Evolutionary conservation across 1,140 invertebrate species (phyloP).

Genomic region (Drosophila miranda): DNA sequence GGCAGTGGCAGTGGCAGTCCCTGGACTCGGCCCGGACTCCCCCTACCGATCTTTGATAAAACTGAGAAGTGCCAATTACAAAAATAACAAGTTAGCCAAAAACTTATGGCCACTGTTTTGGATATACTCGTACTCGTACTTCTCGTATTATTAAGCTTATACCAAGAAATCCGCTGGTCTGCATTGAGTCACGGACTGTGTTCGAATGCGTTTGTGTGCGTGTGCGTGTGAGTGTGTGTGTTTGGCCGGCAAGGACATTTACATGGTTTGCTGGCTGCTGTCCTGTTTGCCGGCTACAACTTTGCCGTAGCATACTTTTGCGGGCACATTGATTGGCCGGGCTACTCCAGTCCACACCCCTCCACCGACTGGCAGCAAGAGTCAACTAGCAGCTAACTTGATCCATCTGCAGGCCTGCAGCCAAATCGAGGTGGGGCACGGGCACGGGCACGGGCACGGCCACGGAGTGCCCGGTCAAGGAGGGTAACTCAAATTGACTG

Average conservation of each 20-base stretch:
- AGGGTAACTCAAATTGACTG: constrained; percentile 66
- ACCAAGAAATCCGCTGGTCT: constrained; percentile 37
- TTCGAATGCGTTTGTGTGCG: not conserved
- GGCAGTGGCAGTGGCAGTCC: not conserved
- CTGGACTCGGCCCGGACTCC: not conserved
- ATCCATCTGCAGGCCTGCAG: constrained; percentile 48
- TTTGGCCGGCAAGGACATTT: constrained; percentile 53
- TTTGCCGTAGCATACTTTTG: constrained; percentile 70
- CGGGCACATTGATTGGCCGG: constrained; percentile 44
- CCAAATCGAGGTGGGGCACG: constrained; percentile 14
- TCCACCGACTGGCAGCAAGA: constrained; percentile 11
- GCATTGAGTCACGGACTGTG: constrained; percentile 5
- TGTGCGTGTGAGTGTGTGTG: constrained; percentile 6
- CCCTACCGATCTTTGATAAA: constrained; percentile 26
- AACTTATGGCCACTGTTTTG: constrained; percentile 39
- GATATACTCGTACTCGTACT: not conserved
- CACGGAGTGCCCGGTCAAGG: not conserved
- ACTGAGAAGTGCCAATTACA: constrained; percentile 68
- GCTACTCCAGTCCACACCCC: too few relatives aligned
- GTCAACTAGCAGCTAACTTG: constrained; percentile 52
- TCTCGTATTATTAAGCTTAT: constrained; percentile 45
- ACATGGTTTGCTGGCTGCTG: constrained; percentile 32
- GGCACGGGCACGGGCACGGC: not conserved
- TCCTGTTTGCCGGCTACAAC: constrained; percentile 35
- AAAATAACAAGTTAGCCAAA: constrained; percentile 65